A percentile compares a stretch with the other conserved stretches of the same genome.
Conservation (phyloP, 1,140 invertebrate species). For the Trichoplusia ni region DNA sequence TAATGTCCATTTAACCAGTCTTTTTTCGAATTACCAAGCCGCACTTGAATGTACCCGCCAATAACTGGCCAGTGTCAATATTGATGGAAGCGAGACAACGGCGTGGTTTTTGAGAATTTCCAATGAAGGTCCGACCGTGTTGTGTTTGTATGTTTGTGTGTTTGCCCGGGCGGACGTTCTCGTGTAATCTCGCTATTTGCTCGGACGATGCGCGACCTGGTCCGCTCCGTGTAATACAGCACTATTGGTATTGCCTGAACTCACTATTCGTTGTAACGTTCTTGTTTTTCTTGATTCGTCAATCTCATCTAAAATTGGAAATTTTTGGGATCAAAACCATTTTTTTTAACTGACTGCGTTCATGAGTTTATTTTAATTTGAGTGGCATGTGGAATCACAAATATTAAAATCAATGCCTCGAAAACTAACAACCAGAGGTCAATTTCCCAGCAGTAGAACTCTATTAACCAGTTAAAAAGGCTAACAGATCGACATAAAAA, state of each 20-base stretch:
- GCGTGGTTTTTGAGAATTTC: constrained; percentile 76
- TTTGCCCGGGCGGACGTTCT: constrained; percentile 39
- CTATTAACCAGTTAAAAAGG: too few relatives aligned
- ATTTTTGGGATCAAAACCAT: too few relatives aligned
- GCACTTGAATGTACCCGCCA: constrained; percentile 59
- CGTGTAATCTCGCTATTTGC: constrained; percentile 66
- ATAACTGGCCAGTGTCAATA: constrained; percentile 75
- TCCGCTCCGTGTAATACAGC: constrained; percentile 2
- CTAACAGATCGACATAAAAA: too few relatives aligned
- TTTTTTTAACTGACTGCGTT: too few relatives aligned
- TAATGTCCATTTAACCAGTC: too few relatives aligned
- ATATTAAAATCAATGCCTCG: too few relatives aligned
- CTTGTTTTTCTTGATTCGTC: constrained; percentile 1
- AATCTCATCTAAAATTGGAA: too few relatives aligned
- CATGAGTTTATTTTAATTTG: too few relatives aligned
- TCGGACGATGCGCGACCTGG: constrained; percentile 29
- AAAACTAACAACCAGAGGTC: too few relatives aligned
- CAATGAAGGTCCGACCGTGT: constrained; percentile 59
- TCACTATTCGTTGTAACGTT: constrained; percentile 1
- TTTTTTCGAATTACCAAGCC: too few relatives aligned
- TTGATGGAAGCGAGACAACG: constrained; percentile 72
- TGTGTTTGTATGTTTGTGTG: constrained; percentile 68
- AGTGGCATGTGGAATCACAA: too few relatives aligned
- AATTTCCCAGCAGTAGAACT: too few relatives aligned
- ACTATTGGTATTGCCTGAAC: constrained; percentile 21